phyloP scores from a whole-genome alignment of 1,140 invertebrate genomes.

The Tetraneura akinire region DNA sequence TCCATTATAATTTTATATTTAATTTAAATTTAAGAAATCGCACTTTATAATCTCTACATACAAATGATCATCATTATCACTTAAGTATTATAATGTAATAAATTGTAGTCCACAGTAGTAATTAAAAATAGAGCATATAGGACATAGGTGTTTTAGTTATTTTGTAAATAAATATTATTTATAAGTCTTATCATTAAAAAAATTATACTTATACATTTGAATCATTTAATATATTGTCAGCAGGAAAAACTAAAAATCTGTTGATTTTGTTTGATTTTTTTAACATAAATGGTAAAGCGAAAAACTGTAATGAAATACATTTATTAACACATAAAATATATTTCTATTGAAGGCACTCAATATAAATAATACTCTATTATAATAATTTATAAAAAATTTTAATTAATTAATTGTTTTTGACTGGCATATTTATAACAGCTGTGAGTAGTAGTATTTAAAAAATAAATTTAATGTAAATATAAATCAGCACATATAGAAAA shows the following conservation, averaged over 20 bases:
- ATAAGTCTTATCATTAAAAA: neutral
- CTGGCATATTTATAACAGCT: no score
- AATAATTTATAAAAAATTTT: no score
- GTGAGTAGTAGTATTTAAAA: no score
- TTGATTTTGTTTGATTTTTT: no score
- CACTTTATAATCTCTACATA: neutral
- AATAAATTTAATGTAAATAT: no score
- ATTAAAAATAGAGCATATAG: neutral
- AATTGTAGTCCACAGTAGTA: neutral
- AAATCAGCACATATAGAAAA: no score
- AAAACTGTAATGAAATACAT: no score
- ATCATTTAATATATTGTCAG: neutral
- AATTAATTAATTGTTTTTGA: no score
- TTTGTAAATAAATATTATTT: neutral
- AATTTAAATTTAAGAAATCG: neutral
- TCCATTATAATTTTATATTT: neutral
- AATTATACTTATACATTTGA: neutral
- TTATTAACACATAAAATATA: no score
- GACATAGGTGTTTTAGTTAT: neutral
- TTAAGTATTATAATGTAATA: constrained; percentile 22
- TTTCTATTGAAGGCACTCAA: no score
- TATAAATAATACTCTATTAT: no score
- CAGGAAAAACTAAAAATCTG: neutral
- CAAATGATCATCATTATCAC: constrained; percentile 41
- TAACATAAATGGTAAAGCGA: neutral